Evolutionary conservation across 2,797 vertebrate genomes (phyloP).

Genomic region (Sebastes itinus): DNA sequence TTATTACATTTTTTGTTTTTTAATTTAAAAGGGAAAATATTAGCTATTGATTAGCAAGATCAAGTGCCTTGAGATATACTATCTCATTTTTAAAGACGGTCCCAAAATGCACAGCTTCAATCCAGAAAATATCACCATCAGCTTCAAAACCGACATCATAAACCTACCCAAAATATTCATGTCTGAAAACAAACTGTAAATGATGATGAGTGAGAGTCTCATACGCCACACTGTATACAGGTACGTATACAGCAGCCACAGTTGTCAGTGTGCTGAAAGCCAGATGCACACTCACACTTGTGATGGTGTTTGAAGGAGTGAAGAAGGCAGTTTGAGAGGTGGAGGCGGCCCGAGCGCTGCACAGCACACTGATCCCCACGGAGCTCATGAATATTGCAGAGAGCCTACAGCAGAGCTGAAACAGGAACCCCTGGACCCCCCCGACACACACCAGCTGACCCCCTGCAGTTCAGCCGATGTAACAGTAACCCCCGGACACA

Average conservation of each 20-base stretch:
- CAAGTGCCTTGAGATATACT: not conserved
- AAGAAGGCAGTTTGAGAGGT: constrained; percentile 57
- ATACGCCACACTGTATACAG: accelerated
- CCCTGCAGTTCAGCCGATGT: constrained; percentile 71
- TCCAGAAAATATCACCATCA: not conserved
- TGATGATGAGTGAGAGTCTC: not conserved
- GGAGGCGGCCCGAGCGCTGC: constrained; percentile 29
- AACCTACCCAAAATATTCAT: not conserved
- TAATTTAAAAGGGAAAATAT: not conserved
- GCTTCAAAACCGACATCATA: not conserved
- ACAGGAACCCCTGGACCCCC: constrained; percentile 72
- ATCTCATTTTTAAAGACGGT: not conserved
- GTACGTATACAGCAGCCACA: not conserved
- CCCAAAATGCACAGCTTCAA: not conserved
- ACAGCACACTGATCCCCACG: constrained; percentile 71
- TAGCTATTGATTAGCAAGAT: not conserved
- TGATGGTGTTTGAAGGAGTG: constrained; percentile 28
- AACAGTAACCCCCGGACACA: constrained; percentile 71
- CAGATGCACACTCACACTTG: not conserved
- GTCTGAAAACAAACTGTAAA: not conserved
- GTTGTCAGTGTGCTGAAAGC: not conserved
- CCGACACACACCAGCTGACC: constrained; percentile 74
- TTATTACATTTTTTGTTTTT: not conserved
- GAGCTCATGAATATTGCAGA: constrained; percentile 82
- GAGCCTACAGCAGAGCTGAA: constrained; percentile 80